phyloP scores from a whole-genome alignment of 2,113 vertebrate genomes.

The Heloderma charlesbogerti region DNA sequence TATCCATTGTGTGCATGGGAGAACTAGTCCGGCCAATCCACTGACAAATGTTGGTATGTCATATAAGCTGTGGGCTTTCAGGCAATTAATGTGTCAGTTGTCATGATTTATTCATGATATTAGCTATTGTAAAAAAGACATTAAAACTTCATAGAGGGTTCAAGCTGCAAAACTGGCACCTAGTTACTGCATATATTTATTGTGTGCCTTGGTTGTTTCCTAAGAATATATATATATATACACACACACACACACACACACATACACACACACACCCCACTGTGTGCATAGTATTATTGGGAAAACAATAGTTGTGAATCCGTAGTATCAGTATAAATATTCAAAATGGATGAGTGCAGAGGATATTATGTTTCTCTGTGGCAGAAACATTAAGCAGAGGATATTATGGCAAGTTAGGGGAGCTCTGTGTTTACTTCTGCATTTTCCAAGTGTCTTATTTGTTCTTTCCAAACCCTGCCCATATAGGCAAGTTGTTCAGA shows the following conservation, averaged over 20 bases:
- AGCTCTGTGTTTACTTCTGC: not conserved
- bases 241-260: not conserved
- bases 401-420: not conserved
- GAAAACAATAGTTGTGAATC: constrained; percentile 20
- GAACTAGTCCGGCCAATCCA: not conserved
- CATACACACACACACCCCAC: not conserved
- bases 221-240: not conserved
- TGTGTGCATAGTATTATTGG: constrained; percentile 11
- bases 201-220: not conserved
- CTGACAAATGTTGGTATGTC: fast-evolving
- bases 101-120: constrained; percentile 23
- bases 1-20: not conserved
- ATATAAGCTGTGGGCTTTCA: not conserved
- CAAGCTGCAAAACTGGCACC: constrained; percentile 17
- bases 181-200: constrained; percentile 34
- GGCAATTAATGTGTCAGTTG: not conserved
- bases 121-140: not conserved
- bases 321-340: not conserved
- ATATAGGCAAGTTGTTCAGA: not conserved
- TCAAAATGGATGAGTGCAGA: not conserved
- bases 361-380: no score
- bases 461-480: not conserved
- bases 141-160: constrained; percentile 16
- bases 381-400: not conserved
- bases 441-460: not conserved